phyloP scores from a whole-genome alignment of 1,140 invertebrate genomes.

The Drosophila albomicans region DNA sequence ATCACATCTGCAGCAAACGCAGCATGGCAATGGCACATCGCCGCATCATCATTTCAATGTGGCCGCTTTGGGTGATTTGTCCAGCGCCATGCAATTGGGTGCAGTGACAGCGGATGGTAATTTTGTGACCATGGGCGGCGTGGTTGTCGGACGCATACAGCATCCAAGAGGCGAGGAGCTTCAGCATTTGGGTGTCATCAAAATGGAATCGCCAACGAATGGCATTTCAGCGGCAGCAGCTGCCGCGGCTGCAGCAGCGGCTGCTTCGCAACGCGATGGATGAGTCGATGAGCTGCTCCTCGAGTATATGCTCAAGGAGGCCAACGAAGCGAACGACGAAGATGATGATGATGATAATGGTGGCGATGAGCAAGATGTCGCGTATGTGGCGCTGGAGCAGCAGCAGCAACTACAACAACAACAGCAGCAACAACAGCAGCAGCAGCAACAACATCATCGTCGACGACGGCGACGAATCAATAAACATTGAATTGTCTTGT shows the following conservation, averaged over 20 bases:
- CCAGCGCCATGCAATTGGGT: slow-evolving; percentile 75
- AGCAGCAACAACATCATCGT: slow-evolving; percentile 26
- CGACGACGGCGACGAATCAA: slow-evolving; percentile 25
- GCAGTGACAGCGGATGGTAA: slow-evolving; percentile 79
- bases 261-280: slow-evolving; percentile 69
- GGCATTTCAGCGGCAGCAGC: slow-evolving; percentile 46
- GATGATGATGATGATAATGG: slow-evolving; percentile 33
- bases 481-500: slow-evolving; percentile 16
- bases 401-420: slow-evolving; percentile 27
- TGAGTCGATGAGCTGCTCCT: slow-evolving; percentile 77
- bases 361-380: slow-evolving; percentile 44
- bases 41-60: slow-evolving; percentile 80
- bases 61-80: slow-evolving; percentile 72
- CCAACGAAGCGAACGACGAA: slow-evolving; percentile 31
- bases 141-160: slow-evolving; percentile 78
- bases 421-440: slow-evolving; percentile 11
- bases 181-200: slow-evolving; percentile 79
- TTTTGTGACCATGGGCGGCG: slow-evolving; percentile 82
- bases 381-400: slow-evolving; percentile 26
- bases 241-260: slow-evolving; percentile 39
- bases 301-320: slow-evolving; percentile 72
- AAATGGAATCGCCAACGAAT: slow-evolving; percentile 79
- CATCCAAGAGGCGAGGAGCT: slow-evolving; percentile 73
- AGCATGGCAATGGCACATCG: slow-evolving; percentile 60
- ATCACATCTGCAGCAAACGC: slow-evolving; percentile 55